Conservation (phyloP, 2,888 invertebrate genomes). For the Brenthis hecate region DNA sequence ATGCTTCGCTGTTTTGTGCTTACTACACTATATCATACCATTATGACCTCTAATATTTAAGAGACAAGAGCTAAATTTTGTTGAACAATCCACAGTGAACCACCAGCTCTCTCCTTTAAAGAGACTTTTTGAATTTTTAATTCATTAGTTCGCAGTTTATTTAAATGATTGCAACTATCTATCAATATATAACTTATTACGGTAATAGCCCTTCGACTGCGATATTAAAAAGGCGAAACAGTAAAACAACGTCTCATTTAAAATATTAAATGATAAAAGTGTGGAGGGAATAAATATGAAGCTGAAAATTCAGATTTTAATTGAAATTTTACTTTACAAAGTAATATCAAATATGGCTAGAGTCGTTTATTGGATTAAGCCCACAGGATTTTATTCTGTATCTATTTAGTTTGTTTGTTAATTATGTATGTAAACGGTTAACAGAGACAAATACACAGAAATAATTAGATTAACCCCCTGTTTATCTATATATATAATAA, state of each 20-base stretch:
- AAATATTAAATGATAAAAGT: slow-evolving; percentile 5
- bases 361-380: neutral
- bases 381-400: neutral
- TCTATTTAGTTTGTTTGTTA: too few relatives aligned
- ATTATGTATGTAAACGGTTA: neutral
- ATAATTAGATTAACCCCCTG: too few relatives aligned
- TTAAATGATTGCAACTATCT: slow-evolving; percentile 27
- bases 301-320: slow-evolving; percentile 5
- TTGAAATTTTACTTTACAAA: slow-evolving; percentile 7
- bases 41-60: neutral
- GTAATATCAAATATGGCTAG: slow-evolving; percentile 2
- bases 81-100: neutral
- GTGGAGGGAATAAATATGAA: neutral
- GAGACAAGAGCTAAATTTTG: neutral
- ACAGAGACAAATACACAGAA: neutral
- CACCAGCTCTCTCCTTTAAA: slow-evolving; percentile 18
- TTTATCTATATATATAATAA: too few relatives aligned
- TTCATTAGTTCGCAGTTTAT: slow-evolving; percentile 27
- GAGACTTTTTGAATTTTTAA: slow-evolving; percentile 28
- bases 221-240: slow-evolving; percentile 4
- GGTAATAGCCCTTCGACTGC: slow-evolving; percentile 18
- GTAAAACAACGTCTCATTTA: slow-evolving; percentile 3
- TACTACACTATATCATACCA: neutral
- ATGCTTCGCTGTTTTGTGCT: slow-evolving; percentile 25
- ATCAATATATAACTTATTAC: slow-evolving; percentile 24